These are phyloP conservation scores for Paramuricea clavata DNA, from an alignment of 92 coral and sea anemone genomes.

Conservation along the genomic window DNA sequence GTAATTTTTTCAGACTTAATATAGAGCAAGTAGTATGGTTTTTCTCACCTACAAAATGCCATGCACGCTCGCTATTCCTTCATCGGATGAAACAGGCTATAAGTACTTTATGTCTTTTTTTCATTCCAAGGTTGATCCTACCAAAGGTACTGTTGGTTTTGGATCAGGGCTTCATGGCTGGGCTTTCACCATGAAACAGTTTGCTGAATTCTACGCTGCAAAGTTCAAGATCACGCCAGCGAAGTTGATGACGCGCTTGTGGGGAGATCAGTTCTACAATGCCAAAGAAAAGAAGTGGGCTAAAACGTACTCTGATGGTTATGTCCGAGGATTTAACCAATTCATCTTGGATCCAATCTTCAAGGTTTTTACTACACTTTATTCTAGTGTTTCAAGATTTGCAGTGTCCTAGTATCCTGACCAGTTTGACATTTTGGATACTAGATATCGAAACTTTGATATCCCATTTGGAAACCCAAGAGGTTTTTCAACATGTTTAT, in stretches of 20 bases:
- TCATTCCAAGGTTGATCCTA: conserved; percentile 76
- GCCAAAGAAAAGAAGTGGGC: conserved; percentile 83
- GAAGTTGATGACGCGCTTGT: conserved; percentile 87
- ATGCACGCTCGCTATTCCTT: too few relatives aligned
- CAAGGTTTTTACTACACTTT: conserved; percentile 77
- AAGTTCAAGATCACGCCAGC: conserved; percentile 88
- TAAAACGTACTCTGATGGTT: conserved; percentile 70
- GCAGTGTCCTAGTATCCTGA: too few relatives aligned
- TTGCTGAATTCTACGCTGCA: conserved; percentile 82
- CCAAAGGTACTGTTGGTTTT: conserved; percentile 93
- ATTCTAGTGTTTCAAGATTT: too few relatives aligned
- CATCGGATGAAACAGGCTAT: too few relatives aligned
- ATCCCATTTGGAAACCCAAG: too few relatives aligned
- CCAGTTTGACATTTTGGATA: too few relatives aligned
- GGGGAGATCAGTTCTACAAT: conserved; percentile 84
- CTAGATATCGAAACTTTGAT: too few relatives aligned
- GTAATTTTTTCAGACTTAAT: too few relatives aligned
- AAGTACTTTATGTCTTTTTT: too few relatives aligned
- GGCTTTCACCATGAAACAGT: conserved; percentile 97
- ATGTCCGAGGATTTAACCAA: conserved; percentile 86
- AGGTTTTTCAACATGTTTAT: too few relatives aligned
- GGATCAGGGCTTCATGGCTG: conserved; percentile 99
- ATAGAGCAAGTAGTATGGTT: too few relatives aligned
- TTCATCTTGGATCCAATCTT: conserved; percentile 92
- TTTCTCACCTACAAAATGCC: too few relatives aligned